Base-by-base conservation (phyloP, 2,888 invertebrate species). In the Miltochrista miniata region DNA sequence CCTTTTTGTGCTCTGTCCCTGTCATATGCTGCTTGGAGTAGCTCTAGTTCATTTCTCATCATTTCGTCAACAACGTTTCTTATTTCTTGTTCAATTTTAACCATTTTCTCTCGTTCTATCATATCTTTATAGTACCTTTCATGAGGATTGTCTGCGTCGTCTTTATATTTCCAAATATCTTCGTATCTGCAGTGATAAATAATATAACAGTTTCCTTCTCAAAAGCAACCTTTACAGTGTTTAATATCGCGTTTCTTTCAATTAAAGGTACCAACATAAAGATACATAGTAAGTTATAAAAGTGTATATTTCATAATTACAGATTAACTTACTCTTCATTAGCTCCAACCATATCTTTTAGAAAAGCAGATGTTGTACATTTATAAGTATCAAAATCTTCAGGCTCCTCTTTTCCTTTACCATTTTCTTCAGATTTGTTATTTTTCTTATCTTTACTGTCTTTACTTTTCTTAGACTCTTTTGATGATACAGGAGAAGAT, bases 71-170 rank as follows among this genome's bases (percentile, higher is more conserved):
- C 97, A 11, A 95, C 93, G 51, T 95, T 93, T 64, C 97, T 92
- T 51, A 98, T 93, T 79, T 98, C 97, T 53, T 94, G 92, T 81
- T 98, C 97, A 54, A 98, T 94, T 81, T 96, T 95, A 0, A 93
- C 89, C 74, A 95, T 94, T 83, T 98, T 98, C 57, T 97, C 96
- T 53, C 94, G 93, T 72, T 96, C 95, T 64, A 98, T 96, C 89
- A 98, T 96, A 54, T 97, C 95, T 47, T 93, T 92, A 74, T 98
- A 96, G 67, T 95, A 95, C 18, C 93, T 93, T 79, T 98, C 98
- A 44, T 93, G 90, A 0, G 94, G 93, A 82, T 97, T 96, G 1
- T 92, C 88, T 0, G 92, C 85, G 72, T 98, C 97, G 65, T 97
- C 96, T 76, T 95, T 95, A 48, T 94, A 93, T 68, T 94, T 94